Evolutionary conservation across 2,888 invertebrate genomes (phyloP).

Genomic region (Acronicta alni): DNA sequence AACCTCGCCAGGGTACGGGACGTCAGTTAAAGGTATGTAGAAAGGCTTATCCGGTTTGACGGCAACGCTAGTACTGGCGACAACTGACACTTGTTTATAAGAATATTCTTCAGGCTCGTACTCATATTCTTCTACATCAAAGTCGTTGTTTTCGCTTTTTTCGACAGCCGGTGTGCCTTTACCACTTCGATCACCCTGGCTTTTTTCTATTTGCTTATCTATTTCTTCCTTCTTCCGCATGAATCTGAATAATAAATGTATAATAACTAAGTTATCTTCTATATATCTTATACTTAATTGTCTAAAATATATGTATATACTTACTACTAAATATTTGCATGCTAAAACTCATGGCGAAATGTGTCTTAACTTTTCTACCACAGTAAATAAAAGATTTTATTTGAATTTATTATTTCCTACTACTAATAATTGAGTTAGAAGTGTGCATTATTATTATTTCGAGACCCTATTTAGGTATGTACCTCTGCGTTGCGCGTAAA

Average conservation of each 20-base stretch:
- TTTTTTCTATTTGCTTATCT: slow-evolving; percentile 66
- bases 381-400: too few species aligned
- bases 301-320: too few species aligned
- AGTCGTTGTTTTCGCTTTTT: slow-evolving; percentile 69
- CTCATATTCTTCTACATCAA: slow-evolving; percentile 71
- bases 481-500: slow-evolving; percentile 73
- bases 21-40: slow-evolving; percentile 79
- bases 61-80: slow-evolving; percentile 48
- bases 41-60: slow-evolving; percentile 67
- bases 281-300: too few species aligned
- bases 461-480: background rate
- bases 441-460: background rate
- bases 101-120: slow-evolving; percentile 70
- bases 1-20: slow-evolving; percentile 78
- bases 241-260: slow-evolving; percentile 61
- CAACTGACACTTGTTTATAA: slow-evolving; percentile 63
- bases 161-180: slow-evolving; percentile 1
- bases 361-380: too few species aligned
- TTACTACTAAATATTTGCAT: too few species aligned
- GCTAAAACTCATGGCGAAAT: too few species aligned
- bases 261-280: too few species aligned
- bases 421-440: too few species aligned
- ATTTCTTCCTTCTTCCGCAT: slow-evolving; percentile 75
- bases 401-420: too few species aligned
- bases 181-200: slow-evolving; percentile 39